phyloP scores from a whole-genome alignment of 2,113 vertebrate species.

The Chiloscyllium plagiosum region DNA sequence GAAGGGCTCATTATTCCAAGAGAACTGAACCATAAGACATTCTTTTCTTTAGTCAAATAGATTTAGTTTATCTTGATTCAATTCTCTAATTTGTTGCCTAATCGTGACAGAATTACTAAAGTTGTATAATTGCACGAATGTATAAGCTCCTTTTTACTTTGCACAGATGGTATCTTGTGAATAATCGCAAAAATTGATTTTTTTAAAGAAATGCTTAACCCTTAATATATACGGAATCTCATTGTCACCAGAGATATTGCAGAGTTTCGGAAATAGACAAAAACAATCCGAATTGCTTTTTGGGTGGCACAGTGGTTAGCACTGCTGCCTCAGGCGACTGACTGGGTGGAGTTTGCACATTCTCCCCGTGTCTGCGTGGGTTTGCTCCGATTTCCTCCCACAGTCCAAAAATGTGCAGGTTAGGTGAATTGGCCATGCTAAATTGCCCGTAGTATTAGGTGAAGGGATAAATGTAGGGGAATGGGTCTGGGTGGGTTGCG shows the following conservation, averaged over 20 bases:
- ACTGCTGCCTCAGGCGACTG: no score
- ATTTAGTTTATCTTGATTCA: neutral
- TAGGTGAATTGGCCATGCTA: no score
- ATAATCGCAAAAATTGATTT: neutral
- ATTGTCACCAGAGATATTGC: neutral
- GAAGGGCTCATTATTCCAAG: neutral
- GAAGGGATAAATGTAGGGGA: no score
- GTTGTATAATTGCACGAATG: neutral
- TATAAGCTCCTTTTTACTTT: neutral
- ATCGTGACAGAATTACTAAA: neutral
- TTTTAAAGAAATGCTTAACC: no score
- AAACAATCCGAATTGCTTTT: neutral
- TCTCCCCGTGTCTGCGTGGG: no score
- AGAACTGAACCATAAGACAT: neutral
- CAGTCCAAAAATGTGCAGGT: no score
- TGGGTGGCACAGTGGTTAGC: no score
- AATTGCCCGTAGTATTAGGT: no score
- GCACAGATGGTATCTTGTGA: neutral
- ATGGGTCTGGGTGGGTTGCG: no score
- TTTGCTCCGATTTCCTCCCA: no score
- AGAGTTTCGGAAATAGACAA: neutral
- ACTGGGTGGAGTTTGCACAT: no score
- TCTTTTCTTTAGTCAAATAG: slow-evolving; percentile 12
- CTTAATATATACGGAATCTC: neutral
- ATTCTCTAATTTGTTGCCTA: neutral